Evolutionary conservation across 2,888 invertebrate species (phyloP).

Genomic region (Allolobophora icterica): DNA sequence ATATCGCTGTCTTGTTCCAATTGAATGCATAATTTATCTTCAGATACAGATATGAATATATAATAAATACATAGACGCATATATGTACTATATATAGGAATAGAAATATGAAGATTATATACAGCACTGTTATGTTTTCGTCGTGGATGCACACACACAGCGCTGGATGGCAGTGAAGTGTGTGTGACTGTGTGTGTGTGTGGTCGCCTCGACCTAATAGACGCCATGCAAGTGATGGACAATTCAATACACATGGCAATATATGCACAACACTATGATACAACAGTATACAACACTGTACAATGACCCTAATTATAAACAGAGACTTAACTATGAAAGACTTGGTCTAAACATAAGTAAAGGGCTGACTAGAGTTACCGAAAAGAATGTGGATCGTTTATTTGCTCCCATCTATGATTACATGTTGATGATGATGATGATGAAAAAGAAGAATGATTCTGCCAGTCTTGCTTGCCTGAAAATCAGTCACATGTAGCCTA

Average conservation of each 20-base stretch:
- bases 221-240: background rate
- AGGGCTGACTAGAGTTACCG: too few relatives aligned
- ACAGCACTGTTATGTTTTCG: background rate
- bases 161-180: too few relatives aligned
- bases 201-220: too few relatives aligned
- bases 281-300: background rate
- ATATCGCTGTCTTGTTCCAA: conserved; percentile 23
- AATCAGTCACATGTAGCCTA: too few relatives aligned
- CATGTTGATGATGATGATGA: conserved; percentile 37
- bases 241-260: background rate
- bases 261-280: background rate
- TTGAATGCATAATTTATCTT: conserved; percentile 28
- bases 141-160: background rate
- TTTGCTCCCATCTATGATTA: background rate
- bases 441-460: conserved; percentile 23
- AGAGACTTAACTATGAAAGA: too few relatives aligned
- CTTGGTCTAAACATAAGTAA: too few relatives aligned
- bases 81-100: background rate
- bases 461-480: too few relatives aligned
- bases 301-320: background rate
- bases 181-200: too few relatives aligned
- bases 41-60: conserved; percentile 17
- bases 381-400: too few relatives aligned
- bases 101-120: background rate
- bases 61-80: background rate